Evolutionary conservation across 2,797 vertebrate genomes (phyloP).

Genomic region (Hozukius guyotensis): DNA sequence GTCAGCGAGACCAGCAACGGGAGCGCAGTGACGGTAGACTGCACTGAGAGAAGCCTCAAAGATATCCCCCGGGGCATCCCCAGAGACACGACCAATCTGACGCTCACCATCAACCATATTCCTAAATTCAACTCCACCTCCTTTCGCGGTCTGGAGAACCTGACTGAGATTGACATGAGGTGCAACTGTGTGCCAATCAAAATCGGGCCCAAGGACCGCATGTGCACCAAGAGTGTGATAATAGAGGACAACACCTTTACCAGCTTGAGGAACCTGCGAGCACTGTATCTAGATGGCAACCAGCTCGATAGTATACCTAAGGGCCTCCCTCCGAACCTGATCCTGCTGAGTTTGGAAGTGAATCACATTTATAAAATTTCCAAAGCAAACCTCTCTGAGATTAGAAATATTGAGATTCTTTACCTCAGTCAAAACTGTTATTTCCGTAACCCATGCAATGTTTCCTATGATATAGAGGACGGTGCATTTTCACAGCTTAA

Average conservation of each 20-base stretch:
- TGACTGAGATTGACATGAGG: constrained; percentile 92
- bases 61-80: constrained; percentile 88
- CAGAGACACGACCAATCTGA: constrained; percentile 90
- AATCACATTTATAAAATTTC: constrained; percentile 87
- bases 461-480: constrained; percentile 85
- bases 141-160: constrained; percentile 84
- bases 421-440: constrained; percentile 97
- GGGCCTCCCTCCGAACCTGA: constrained; percentile 86
- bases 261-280: constrained; percentile 81
- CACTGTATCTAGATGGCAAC: constrained; percentile 94
- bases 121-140: constrained; percentile 81
- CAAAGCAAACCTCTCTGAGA: constrained; percentile 85
- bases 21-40: constrained; percentile 86
- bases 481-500: constrained; percentile 85
- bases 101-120: constrained; percentile 94
- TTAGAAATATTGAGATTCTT: constrained; percentile 85
- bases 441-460: constrained; percentile 93
- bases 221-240: constrained; percentile 79
- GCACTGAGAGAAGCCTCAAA: constrained; percentile 84
- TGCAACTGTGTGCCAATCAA: constrained; percentile 93
- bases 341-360: constrained; percentile 92
- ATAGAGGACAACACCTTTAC: constrained; percentile 86
- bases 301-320: constrained; percentile 88
- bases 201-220: constrained; percentile 87
- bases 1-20: constrained; percentile 71